Percentiles rank a stretch among this genome's conserved stretches.
These are phyloP conservation scores for Empidonax alnorum DNA, from an alignment of 2,113 vertebrate genomes.

Conservation along the genomic window DNA sequence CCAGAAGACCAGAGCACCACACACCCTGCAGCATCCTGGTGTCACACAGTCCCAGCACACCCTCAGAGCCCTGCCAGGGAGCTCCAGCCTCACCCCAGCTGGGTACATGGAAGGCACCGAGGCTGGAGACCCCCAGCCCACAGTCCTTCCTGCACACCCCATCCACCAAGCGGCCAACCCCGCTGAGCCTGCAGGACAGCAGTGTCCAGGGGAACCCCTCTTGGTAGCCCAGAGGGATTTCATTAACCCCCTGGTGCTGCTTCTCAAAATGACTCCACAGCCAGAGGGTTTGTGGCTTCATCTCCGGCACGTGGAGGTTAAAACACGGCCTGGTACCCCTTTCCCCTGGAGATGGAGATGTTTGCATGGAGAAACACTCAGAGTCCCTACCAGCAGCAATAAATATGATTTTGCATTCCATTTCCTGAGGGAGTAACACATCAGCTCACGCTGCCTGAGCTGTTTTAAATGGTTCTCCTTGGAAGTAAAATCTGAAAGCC, in stretches of 20 bases:
- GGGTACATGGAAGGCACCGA: accelerated
- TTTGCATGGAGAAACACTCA: background rate
- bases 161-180: background rate
- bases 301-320: accelerated
- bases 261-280: background rate
- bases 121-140: background rate
- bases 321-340: background rate
- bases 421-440: background rate
- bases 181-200: background rate
- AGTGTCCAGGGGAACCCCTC: background rate
- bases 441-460: background rate
- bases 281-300: accelerated
- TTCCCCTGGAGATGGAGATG: background rate
- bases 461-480: background rate
- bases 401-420: background rate
- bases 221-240: background rate
- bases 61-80: background rate
- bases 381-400: background rate
- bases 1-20: accelerated
- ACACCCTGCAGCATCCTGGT: background rate
- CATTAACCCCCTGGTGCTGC: background rate
- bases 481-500: background rate
- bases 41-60: background rate
- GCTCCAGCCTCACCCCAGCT: accelerated
- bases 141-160: background rate